These are phyloP conservation scores for Sesamia nonagrioides DNA, from an alignment of 1,140 invertebrate genomes.

Conservation along the genomic window DNA sequence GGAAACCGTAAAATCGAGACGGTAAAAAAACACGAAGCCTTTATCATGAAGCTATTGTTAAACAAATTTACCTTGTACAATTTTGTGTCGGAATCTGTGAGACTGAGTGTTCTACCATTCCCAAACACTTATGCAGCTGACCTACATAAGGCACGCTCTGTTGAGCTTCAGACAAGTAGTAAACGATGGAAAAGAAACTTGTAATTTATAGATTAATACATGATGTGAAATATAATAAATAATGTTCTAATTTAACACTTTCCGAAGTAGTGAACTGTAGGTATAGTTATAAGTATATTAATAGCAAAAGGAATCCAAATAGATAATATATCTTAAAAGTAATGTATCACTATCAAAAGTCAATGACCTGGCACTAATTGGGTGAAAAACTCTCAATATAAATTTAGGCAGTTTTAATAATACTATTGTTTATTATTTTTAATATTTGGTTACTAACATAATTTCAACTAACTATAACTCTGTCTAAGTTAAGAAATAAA, in stretches of 20 bases:
- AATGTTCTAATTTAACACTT: neutral
- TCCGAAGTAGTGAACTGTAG: neutral
- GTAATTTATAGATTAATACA: neutral
- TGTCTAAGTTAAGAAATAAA: too few relatives aligned
- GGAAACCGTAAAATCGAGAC: constrained; percentile 1
- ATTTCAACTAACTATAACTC: too few relatives aligned
- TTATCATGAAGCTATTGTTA: neutral
- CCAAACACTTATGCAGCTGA: constrained; percentile 9
- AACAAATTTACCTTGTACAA: constrained; percentile 6
- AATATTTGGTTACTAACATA: too few relatives aligned
- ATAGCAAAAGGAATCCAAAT: neutral
- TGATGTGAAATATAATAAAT: neutral
- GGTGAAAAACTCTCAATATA: neutral
- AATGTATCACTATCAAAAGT: too few relatives aligned
- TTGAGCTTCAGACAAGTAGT: constrained; percentile 19
- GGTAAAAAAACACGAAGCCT: neutral
- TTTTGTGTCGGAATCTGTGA: constrained; percentile 1
- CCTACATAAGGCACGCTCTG: constrained; percentile 27
- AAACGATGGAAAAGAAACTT: neutral
- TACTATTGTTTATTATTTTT: too few relatives aligned
- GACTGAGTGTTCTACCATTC: neutral
- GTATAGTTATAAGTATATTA: neutral
- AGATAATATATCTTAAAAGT: neutral
- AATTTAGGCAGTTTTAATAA: too few relatives aligned
- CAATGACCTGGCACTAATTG: neutral